Base-by-base conservation (phyloP, 2,113 vertebrate genomes). In the Cinclus cinclus region DNA sequence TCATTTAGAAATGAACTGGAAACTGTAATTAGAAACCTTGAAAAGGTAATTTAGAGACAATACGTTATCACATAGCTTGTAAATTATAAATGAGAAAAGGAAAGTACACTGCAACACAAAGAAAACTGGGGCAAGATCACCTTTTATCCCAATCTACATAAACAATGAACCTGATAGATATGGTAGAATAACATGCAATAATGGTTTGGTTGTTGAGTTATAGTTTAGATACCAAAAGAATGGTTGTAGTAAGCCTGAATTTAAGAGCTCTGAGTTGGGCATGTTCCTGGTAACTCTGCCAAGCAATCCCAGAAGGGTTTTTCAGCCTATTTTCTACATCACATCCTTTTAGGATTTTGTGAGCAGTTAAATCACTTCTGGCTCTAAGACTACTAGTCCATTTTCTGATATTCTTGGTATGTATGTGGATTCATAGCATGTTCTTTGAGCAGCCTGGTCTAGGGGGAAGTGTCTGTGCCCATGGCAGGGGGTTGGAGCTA, bases 11-110 rank as follows among this genome's bases (percentile, higher is more conserved):
- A 80, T 88, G 28, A 97, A 96, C 69, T 96, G 94, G 98, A 98
- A 98, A 98, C 95, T 14, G 98, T 98, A 98, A 99, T 95, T 65
- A 96, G 97, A 98, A 94, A 97, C 98, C 93, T 74, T 77, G 92
- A 93, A 94, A 83, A 97, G 96, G 96, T 97, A 88, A 96, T 94
- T 95, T 97, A 97, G 93, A 92, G 69, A 97, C 95, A 92, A 94
- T 77, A 74, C 2, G 89, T 98, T 98, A 97, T 98, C 97, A 96
- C 95, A 96, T 99, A 98, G 94, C 98, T 95, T 89, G 82, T 98
- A 97, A 98, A 98, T 95, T 92, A 95, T 96, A 95, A 80, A 97
- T 84, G 97, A 95, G 94, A 96, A 96, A 95, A 94, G 96, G 98
- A 97, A 98, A 98, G 97, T 95, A 98, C 97, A 97, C 88, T 97